A percentile compares a stretch with the other conserved stretches of the same genome.
phyloP scores from a whole-genome alignment of 2,888 invertebrate species.

The Athalia rosae region DNA sequence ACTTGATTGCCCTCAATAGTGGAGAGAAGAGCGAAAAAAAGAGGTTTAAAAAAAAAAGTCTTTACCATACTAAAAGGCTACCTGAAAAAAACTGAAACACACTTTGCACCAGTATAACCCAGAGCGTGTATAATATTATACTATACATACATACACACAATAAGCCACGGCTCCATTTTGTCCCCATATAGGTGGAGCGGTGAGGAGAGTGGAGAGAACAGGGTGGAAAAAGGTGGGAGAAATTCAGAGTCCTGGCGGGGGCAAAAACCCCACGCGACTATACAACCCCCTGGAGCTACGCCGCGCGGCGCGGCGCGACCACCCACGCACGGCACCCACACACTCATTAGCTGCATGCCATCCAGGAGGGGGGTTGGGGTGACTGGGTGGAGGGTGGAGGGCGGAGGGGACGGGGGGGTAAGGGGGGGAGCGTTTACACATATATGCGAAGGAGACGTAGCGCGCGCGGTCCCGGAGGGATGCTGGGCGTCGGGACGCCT shows the following conservation, averaged over 20 bases:
- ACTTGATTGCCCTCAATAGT: no score
- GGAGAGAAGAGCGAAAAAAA: no score
- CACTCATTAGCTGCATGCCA: slow-evolving; percentile 18
- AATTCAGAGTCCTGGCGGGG: slow-evolving; percentile 53
- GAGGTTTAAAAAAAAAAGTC: no score
- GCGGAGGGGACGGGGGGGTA: no score
- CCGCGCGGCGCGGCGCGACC: slow-evolving; percentile 66
- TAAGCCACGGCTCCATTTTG: slow-evolving; percentile 45
- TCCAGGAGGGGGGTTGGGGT: not conserved
- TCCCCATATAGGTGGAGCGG: slow-evolving; percentile 35
- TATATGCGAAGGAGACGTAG: not conserved
- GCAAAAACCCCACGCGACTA: slow-evolving; percentile 64
- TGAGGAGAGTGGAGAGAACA: slow-evolving; percentile 50
- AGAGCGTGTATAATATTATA: not conserved
- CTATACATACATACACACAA: not conserved
- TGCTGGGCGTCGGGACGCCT: slow-evolving; percentile 32
- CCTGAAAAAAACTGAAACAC: no score
- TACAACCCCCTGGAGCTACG: slow-evolving; percentile 56
- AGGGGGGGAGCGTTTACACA: not conserved
- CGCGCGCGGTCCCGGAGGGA: not conserved
- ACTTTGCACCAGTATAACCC: not conserved
- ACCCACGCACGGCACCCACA: slow-evolving; percentile 50
- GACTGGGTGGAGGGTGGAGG: not conserved
- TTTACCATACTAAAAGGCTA: no score
- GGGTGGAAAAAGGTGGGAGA: slow-evolving; percentile 51